Conservation (phyloP, 1,140 invertebrate species). For the Drosophila watanabei region DNA sequence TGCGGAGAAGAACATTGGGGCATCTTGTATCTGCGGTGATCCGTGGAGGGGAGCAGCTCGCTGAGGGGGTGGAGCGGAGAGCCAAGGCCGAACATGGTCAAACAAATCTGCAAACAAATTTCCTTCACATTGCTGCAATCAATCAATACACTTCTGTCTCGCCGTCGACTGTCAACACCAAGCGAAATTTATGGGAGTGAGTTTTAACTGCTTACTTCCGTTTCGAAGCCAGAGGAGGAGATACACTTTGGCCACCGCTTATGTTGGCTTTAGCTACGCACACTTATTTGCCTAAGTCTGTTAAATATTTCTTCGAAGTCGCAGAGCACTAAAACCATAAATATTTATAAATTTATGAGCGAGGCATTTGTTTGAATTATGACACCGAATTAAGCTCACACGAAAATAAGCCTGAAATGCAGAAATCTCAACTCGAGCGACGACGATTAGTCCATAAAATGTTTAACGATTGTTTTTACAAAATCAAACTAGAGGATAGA, state of each 20-base stretch:
- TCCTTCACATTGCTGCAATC: conserved; percentile 60
- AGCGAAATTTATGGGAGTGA: conserved; percentile 22
- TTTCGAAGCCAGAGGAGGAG: conserved; percentile 14
- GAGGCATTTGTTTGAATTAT: conserved; percentile 52
- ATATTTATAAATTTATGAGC: conserved; percentile 51
- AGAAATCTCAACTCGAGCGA: not conserved
- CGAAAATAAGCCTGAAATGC: conserved; percentile 18
- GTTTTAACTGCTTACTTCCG: conserved; percentile 28
- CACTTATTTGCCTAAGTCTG: conserved; percentile 39
- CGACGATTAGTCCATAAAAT: conserved; percentile 7
- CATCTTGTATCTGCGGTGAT: conserved; percentile 14
- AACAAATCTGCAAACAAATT: conserved; percentile 71
- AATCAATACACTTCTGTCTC: conserved; percentile 57
- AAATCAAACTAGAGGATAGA: conserved; percentile 5
- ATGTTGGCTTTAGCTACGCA: conserved; percentile 14
- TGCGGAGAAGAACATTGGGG: conserved; percentile 29
- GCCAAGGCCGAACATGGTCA: conserved; percentile 41
- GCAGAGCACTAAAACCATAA: conserved; percentile 34
- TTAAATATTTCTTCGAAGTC: conserved; percentile 37
- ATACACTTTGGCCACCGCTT: conserved; percentile 43
- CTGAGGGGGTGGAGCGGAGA: conserved; percentile 26
- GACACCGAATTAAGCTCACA: conserved; percentile 42
- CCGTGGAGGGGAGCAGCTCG: conserved; percentile 2
- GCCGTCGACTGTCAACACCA: conserved; percentile 40
- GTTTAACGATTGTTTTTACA: conserved; percentile 20